Percentiles rank a stretch among this genome's conserved stretches.
Conservation (phyloP, 1,140 invertebrate genomes). For the Brachionus rubens region DNA sequence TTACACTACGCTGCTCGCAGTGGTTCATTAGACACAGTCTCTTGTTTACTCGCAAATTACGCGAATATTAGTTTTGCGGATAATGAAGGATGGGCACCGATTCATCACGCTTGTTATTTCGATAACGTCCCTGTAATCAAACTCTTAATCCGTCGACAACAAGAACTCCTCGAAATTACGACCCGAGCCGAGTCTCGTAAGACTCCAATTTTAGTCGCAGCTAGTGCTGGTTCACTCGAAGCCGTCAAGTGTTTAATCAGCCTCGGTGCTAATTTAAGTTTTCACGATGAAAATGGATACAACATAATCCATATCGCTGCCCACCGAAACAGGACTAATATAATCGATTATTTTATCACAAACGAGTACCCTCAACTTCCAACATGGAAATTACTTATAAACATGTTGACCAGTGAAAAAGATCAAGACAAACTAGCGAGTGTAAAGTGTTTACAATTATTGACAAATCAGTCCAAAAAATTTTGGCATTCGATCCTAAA, state of each 20-base stretch:
- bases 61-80: constrained; percentile 55
- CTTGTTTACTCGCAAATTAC: constrained; percentile 56
- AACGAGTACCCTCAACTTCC: constrained; percentile 53
- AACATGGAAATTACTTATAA: constrained; percentile 58
- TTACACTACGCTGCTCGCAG: constrained; percentile 58
- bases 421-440: constrained; percentile 52
- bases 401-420: constrained; percentile 50
- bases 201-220: constrained; percentile 57
- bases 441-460: constrained; percentile 57
- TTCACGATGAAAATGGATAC: constrained; percentile 52
- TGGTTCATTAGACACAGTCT: constrained; percentile 55
- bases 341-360: constrained; percentile 58
- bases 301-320: constrained; percentile 57
- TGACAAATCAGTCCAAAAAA: constrained; percentile 54
- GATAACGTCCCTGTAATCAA: constrained; percentile 55
- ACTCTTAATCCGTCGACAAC: constrained; percentile 54
- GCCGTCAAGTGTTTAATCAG: constrained; percentile 55
- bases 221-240: constrained; percentile 56
- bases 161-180: constrained; percentile 54
- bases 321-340: constrained; percentile 57
- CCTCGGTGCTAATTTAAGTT: constrained; percentile 53
- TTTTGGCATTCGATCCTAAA: constrained; percentile 58
- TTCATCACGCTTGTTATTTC: constrained; percentile 60
- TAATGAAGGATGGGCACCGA: constrained; percentile 59
- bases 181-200: constrained; percentile 51